These are phyloP conservation scores for Fabriciana adippe DNA, from an alignment of 2,888 invertebrate genomes.

Conservation along the genomic window DNA sequence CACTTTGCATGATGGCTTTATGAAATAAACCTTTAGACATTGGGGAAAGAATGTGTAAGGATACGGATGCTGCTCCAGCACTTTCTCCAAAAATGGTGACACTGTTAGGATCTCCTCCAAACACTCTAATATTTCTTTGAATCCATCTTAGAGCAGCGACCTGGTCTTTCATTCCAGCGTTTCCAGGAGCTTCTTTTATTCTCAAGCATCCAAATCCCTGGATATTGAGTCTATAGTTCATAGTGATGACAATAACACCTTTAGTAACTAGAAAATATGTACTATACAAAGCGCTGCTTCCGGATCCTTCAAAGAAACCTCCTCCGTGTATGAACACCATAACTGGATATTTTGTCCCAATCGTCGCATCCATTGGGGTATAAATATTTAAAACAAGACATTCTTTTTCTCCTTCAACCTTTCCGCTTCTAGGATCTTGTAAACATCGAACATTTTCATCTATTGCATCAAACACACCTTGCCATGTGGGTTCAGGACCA, in stretches of 20 bases:
- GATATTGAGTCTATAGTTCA: slow-evolving; percentile 69
- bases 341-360: slow-evolving; percentile 54
- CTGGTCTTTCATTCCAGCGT: slow-evolving; percentile 68
- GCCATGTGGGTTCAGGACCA: slow-evolving; percentile 63
- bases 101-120: slow-evolving; percentile 65
- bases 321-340: slow-evolving; percentile 74
- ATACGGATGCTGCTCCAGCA: slow-evolving; percentile 65
- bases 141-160: slow-evolving; percentile 67
- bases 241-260: slow-evolving; percentile 62
- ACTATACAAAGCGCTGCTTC: slow-evolving; percentile 55
- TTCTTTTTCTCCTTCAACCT: slow-evolving; percentile 53
- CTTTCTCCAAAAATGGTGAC: slow-evolving; percentile 71
- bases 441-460: slow-evolving; percentile 58
- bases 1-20: slow-evolving; percentile 68
- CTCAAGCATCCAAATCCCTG: slow-evolving; percentile 65
- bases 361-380: slow-evolving; percentile 51
- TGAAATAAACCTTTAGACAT: slow-evolving; percentile 70
- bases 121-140: slow-evolving; percentile 56
- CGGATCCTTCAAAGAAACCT: slow-evolving; percentile 63
- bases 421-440: slow-evolving; percentile 46
- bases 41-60: slow-evolving; percentile 63
- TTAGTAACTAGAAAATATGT: slow-evolving; percentile 62
- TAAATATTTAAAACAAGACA: slow-evolving; percentile 65
- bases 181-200: slow-evolving; percentile 67
- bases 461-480: slow-evolving; percentile 58